A percentile compares a stretch with the other conserved stretches of the same genome.
phyloP scores from a whole-genome alignment of 2,797 vertebrate genomes.

The Tadarida brasiliensis region DNA sequence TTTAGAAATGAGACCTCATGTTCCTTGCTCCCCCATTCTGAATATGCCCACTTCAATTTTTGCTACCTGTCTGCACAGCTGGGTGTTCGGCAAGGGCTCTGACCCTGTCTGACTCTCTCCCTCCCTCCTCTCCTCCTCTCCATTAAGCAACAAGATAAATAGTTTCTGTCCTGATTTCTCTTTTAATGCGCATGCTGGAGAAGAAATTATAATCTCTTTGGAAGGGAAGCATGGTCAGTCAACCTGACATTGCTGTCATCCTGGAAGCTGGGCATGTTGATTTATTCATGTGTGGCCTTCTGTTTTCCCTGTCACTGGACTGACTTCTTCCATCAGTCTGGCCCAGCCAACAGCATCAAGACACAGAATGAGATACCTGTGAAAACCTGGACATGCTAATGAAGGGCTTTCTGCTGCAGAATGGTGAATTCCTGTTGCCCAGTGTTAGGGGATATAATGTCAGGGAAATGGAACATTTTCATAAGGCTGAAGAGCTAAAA shows the following conservation, averaged over 20 bases:
- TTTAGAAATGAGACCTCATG: not conserved
- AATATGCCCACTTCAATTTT: not conserved
- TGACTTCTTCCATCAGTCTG: not conserved
- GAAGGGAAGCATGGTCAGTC: constrained; percentile 66
- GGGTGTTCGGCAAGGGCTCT: constrained; percentile 29
- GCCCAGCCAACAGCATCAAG: not conserved
- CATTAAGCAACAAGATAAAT: constrained; percentile 72
- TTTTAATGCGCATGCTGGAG: constrained; percentile 66
- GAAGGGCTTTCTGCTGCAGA: not conserved
- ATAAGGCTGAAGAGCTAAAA: constrained; percentile 1
- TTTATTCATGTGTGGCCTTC: constrained; percentile 60
- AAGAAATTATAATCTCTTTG: constrained; percentile 66
- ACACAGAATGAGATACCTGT: constrained; percentile 8
- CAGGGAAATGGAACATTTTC: constrained; percentile 7
- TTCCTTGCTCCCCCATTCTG: not conserved
- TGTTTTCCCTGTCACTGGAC: constrained; percentile 52
- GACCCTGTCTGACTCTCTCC: constrained; percentile 45
- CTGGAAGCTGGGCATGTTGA: constrained; percentile 57
- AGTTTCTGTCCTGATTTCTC: constrained; percentile 56
- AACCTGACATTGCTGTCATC: constrained; percentile 54
- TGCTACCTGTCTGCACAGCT: constrained; percentile 63
- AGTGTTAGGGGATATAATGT: not conserved
- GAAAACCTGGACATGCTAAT: not conserved
- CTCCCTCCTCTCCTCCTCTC: not conserved
- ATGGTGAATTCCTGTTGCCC: not conserved